Conservation (phyloP, 2,888 invertebrate genomes). For the Fragum sueziense region DNA sequence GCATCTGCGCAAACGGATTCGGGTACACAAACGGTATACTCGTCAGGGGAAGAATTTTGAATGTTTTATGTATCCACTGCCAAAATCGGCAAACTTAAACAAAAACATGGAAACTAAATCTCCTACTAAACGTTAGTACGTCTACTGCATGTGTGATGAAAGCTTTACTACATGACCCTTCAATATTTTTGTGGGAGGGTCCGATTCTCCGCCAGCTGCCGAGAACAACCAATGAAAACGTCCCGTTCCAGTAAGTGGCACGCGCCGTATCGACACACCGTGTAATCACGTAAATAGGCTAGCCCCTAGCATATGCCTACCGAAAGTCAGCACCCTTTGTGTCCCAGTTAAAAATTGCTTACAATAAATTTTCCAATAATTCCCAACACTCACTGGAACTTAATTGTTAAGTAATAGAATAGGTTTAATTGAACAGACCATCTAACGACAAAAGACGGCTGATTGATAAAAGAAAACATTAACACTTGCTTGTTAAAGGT, state of each 20-base stretch:
- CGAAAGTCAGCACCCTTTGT: constrained; percentile 5
- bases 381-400: not conserved
- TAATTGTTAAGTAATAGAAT: not conserved
- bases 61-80: constrained; percentile 51
- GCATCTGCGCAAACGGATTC: constrained; percentile 65
- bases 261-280: constrained; percentile 60
- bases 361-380: not conserved
- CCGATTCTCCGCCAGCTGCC: constrained; percentile 60
- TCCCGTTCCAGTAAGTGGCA: constrained; percentile 60
- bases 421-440: not conserved
- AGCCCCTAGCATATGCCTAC: constrained; percentile 37
- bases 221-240: constrained; percentile 60
- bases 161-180: constrained; percentile 68
- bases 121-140: constrained; percentile 45
- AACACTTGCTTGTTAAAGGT: constrained; percentile 12
- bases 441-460: constrained; percentile 4
- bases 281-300: constrained; percentile 54
- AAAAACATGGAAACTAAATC: constrained; percentile 58
- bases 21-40: constrained; percentile 62
- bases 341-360: not conserved
- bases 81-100: constrained; percentile 57
- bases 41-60: constrained; percentile 63
- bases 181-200: constrained; percentile 61
- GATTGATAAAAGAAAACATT: constrained; percentile 2
- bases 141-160: constrained; percentile 63